Percentiles rank a stretch among this genome's conserved stretches.
Conservation (phyloP, 1,140 invertebrate genomes). For the Neelides sp. region DNA sequence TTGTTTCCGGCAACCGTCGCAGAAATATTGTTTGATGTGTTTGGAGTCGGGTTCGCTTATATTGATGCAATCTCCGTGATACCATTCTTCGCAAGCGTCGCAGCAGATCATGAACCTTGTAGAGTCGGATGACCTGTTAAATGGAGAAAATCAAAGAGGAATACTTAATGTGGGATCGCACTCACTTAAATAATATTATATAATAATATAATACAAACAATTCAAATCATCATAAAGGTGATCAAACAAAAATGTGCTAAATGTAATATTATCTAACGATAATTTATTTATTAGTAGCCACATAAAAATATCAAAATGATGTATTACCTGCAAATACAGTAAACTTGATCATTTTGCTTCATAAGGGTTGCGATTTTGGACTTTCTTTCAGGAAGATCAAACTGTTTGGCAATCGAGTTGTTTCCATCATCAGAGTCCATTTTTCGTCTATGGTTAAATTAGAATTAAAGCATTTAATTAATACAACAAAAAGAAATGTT, state of each 20-base stretch:
- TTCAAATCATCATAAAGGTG: too few species aligned
- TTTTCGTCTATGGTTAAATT: constrained; percentile 50
- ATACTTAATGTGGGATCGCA: too few species aligned
- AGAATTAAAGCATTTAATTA: constrained; percentile 27
- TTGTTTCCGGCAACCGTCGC: constrained; percentile 64
- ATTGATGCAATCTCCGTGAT: constrained; percentile 92
- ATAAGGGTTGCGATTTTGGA: constrained; percentile 80
- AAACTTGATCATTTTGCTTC: constrained; percentile 59
- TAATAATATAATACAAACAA: too few species aligned
- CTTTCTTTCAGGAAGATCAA: constrained; percentile 74
- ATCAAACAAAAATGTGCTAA: too few species aligned
- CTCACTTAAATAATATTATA: too few species aligned
- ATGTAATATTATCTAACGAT: too few species aligned
- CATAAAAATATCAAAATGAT: too few species aligned
- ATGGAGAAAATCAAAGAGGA: too few species aligned
- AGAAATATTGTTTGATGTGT: constrained; percentile 86
- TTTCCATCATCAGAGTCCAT: too few species aligned
- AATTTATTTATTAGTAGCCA: too few species aligned
- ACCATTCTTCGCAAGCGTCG: constrained; percentile 97
- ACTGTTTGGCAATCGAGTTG: constrained; percentile 78
- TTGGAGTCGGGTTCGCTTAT: constrained; percentile 86
- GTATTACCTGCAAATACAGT: constrained; percentile 94
- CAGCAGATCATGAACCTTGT: constrained; percentile 95
- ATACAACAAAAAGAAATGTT: background rate
- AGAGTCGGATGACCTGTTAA: constrained; percentile 76